A percentile compares a stretch with the other conserved stretches of the same genome.
phyloP scores from a whole-genome alignment of 1,140 invertebrate genomes.

The Arctopsyche grandis region DNA sequence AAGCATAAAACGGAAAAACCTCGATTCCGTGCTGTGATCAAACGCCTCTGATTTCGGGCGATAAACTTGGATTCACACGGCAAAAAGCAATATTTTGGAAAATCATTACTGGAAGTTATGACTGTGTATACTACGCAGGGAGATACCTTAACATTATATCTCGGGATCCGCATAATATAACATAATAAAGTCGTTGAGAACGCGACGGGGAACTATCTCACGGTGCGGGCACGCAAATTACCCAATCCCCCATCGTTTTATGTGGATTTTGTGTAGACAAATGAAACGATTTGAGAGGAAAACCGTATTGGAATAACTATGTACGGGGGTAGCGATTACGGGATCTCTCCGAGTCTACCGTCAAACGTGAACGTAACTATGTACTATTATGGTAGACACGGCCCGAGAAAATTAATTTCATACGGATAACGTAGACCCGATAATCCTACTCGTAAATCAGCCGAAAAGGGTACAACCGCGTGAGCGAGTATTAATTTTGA shows the following conservation, averaged over 20 bases:
- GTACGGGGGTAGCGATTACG: background rate
- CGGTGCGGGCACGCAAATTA: conserved; percentile 1
- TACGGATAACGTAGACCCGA: conserved; percentile 6
- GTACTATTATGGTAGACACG: too few species aligned
- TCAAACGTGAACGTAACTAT: too few species aligned
- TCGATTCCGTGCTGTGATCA: background rate
- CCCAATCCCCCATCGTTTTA: background rate
- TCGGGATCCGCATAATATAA: background rate
- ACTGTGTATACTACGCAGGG: too few species aligned
- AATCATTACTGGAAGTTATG: conserved; percentile 28
- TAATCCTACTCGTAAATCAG: conserved; percentile 30
- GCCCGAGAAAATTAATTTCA: conserved; percentile 9
- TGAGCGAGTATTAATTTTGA: conserved; percentile 26
- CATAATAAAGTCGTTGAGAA: conserved; percentile 17
- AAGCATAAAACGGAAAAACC: background rate
- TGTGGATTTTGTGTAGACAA: background rate
- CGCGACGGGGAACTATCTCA: background rate
- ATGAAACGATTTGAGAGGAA: conserved; percentile 13
- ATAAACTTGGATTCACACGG: background rate
- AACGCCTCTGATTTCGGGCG: background rate
- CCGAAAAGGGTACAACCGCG: background rate
- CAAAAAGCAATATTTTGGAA: conserved; percentile 12
- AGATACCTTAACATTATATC: background rate
- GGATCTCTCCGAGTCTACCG: background rate
- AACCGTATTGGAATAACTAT: conserved; percentile 28